Evolutionary conservation across 1,140 invertebrate genomes (phyloP).

Genomic region (Chelonus insularis): DNA sequence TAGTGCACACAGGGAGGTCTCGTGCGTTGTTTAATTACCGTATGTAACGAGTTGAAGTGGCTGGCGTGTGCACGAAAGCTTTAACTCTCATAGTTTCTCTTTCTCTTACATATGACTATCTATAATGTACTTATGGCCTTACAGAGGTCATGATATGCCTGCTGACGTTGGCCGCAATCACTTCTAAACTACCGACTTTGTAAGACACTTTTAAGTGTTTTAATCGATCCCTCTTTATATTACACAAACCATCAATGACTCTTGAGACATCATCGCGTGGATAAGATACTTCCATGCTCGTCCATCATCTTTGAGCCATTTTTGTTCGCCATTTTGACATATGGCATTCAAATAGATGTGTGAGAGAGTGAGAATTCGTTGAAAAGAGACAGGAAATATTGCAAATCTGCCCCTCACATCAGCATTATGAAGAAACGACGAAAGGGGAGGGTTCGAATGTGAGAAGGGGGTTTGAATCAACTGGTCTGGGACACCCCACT

Average conservation of each 20-base stretch:
- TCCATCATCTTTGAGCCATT: constrained; percentile 36
- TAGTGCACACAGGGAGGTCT: constrained; percentile 42
- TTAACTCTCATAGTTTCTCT: constrained; percentile 24
- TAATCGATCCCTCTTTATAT: background rate
- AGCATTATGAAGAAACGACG: constrained; percentile 1
- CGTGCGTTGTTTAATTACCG: constrained; percentile 59
- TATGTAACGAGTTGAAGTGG: constrained; percentile 59
- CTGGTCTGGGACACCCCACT: background rate
- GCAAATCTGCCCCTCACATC: constrained; percentile 30
- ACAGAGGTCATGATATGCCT: constrained; percentile 44
- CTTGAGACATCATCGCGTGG: background rate
- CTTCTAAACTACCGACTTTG: background rate
- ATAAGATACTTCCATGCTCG: constrained; percentile 14
- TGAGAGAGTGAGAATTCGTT: too few species aligned
- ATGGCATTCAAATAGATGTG: too few species aligned
- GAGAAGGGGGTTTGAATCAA: constrained; percentile 1
- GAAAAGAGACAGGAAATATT: constrained; percentile 40
- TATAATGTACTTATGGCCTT: background rate
- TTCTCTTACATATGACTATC: constrained; percentile 24
- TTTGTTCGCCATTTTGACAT: constrained; percentile 42
- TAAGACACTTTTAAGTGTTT: constrained; percentile 2
- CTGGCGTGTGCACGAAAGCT: constrained; percentile 53
- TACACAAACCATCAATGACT: background rate
- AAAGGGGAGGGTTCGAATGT: constrained; percentile 26
- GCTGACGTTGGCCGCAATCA: constrained; percentile 38